Conservation (phyloP, 2,888 invertebrate genomes). For the Lamproptera curius region DNA sequence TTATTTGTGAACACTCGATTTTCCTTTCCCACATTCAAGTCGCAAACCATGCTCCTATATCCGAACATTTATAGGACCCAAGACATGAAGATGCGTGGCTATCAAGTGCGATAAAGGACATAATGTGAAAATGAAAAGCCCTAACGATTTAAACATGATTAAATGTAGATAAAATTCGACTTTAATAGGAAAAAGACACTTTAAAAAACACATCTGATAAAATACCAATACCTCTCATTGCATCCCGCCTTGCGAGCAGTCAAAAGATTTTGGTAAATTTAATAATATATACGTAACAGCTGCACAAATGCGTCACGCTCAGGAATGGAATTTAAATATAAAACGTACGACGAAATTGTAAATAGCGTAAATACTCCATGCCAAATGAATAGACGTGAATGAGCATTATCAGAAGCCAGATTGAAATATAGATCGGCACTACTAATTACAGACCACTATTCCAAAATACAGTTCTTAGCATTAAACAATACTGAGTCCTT, state of each 20-base stretch:
- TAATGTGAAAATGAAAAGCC: too few relatives aligned
- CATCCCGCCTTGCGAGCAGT: too few relatives aligned
- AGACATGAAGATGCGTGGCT: constrained; percentile 31
- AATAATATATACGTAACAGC: background rate
- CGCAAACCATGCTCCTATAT: constrained; percentile 33
- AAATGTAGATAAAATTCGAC: too few relatives aligned
- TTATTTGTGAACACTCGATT: constrained; percentile 20
- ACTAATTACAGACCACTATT: background rate
- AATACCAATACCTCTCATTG: too few relatives aligned
- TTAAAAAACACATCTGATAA: too few relatives aligned
- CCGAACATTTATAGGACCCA: constrained; percentile 22
- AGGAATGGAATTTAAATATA: background rate
- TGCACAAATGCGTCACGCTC: background rate
- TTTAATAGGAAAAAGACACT: too few relatives aligned
- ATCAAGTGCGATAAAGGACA: too few relatives aligned
- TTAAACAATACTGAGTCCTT: background rate
- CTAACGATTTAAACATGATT: too few relatives aligned
- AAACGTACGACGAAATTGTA: background rate
- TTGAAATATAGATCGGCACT: background rate
- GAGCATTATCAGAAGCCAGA: background rate
- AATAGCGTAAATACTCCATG: background rate
- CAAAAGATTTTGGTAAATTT: background rate
- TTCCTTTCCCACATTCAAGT: constrained; percentile 18
- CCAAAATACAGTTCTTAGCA: background rate
- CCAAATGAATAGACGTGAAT: background rate